Percentiles rank a stretch among this genome's conserved stretches.
Evolutionary conservation across 2,888 invertebrate genomes (phyloP).

Genomic region (Meandrusa payeni): DNA sequence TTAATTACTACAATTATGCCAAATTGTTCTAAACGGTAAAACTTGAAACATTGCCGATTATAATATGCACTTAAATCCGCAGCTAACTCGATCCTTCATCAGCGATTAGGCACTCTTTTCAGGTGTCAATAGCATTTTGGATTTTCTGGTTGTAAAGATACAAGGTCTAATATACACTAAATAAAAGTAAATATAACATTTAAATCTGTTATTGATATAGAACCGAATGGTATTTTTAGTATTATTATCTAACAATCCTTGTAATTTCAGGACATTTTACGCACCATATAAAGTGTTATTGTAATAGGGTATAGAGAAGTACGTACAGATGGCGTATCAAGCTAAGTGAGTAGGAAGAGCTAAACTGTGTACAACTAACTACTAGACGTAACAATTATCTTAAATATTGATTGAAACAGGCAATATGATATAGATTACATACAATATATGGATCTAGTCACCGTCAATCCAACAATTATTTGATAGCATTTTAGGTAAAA

Average conservation of each 20-base stretch:
- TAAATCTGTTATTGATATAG: slow-evolving; percentile 27
- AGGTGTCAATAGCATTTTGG: slow-evolving; percentile 62
- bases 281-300: slow-evolving; percentile 59
- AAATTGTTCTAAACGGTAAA: too few species aligned
- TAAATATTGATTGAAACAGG: slow-evolving; percentile 7
- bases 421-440: slow-evolving; percentile 3
- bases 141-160: slow-evolving; percentile 31
- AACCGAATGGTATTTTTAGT: slow-evolving; percentile 38
- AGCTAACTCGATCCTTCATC: too few species aligned
- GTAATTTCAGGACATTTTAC: slow-evolving; percentile 55
- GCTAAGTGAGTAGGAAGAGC: slow-evolving; percentile 38
- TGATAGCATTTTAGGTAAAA: slow-evolving; percentile 30
- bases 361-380: slow-evolving; percentile 40
- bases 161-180: slow-evolving; percentile 2
- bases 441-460: slow-evolving; percentile 21
- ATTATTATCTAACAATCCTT: slow-evolving; percentile 50
- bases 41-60: too few species aligned
- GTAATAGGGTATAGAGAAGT: slow-evolving; percentile 34
- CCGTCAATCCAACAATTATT: slow-evolving; percentile 19
- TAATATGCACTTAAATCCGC: slow-evolving; percentile 12
- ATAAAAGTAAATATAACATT: background rate
- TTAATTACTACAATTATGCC: too few species aligned
- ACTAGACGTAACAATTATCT: slow-evolving; percentile 30
- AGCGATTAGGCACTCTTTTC: background rate
- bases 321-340: slow-evolving; percentile 37